These are phyloP conservation scores for Rutpela maculata DNA, from an alignment of 2,888 invertebrate species.

Conservation along the genomic window DNA sequence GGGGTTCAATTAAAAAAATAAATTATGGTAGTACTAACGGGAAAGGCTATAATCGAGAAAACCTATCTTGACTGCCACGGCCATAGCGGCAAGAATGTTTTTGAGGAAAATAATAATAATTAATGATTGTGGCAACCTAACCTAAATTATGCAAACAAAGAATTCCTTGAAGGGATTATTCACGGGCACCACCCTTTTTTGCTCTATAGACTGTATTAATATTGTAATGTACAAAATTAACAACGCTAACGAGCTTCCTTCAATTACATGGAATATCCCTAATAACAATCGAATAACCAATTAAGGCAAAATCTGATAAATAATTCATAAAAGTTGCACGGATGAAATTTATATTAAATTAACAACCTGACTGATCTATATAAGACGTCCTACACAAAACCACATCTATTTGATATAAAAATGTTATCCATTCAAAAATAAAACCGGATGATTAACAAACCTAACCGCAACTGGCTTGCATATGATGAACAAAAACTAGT, in stretches of 20 bases:
- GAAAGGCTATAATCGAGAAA: no score
- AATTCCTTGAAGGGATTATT: no score
- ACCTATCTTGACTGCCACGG: no score
- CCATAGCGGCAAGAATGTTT: no score
- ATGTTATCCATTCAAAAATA: constrained; percentile 54
- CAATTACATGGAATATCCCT: constrained; percentile 10
- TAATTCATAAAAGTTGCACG: constrained; percentile 34
- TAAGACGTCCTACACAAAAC: constrained; percentile 55
- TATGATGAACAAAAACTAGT: constrained; percentile 51
- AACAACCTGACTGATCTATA: constrained; percentile 31
- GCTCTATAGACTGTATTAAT: no score
- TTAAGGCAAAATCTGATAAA: constrained; percentile 28
- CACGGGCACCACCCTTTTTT: no score
- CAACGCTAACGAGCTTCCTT: neutral
- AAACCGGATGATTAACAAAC: constrained; percentile 58
- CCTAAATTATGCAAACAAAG: no score
- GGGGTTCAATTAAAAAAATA: no score
- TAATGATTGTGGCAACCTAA: no score
- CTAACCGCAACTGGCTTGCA: constrained; percentile 46
- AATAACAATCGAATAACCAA: constrained; percentile 18
- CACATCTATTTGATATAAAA: constrained; percentile 55
- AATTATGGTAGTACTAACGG: no score
- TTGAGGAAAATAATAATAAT: no score
- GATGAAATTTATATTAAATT: constrained; percentile 28
- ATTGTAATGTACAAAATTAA: neutral